Evolutionary conservation across 35 echinoderm and acorn worm genomes (phyloP), one percentile per base, ranked within the genome.

Genomic region (Anneissia japonica): DNA sequence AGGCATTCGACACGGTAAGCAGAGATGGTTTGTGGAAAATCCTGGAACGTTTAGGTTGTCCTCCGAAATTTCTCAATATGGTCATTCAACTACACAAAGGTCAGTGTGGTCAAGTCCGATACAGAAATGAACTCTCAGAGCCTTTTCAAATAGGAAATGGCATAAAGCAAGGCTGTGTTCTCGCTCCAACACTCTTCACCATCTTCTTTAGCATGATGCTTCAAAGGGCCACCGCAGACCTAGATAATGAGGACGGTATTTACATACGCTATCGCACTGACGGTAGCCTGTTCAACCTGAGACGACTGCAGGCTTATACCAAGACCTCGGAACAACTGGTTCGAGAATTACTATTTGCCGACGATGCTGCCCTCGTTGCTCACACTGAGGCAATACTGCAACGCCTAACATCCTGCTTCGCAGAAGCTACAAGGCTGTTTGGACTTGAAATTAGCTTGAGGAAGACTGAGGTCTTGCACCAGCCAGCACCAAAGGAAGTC

Each of bases 241-340:
- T 74, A 9, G 85, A 87, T 37, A 29, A 87, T 29, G 38, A 74
- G 75, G 55, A 92, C 14, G 80, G 84, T 14, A 37, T 92, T 34
- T 83, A 87, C 84, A 76, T 91, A 38, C 84, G 84, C 11, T 86
- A 35, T 46, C 73, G 89, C 0, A 86, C 83, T 81, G 90, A 87
- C 46, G 91, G 91, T 30, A 93, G 75, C 12, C 76, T 93, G 30
- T 88, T 85, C 86, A 93, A 84, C 46, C 86, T 93, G n/a, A 37
- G 56, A 32, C 79, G 80, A 9, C 41, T 93, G 78, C 77, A 86
- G 35, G 84, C 84, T 14, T 45, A 82, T 35, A 88, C 91, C 33
- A 89, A 73, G 74, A 77, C 75, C 4, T 12, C 34, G 28, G 72
- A 83, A 36, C 37, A 83, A 4, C 43, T 92, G 4, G 74, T 87